Conservation (phyloP, 1,140 invertebrate species). For the Lamellibrachia luymesi region DNA sequence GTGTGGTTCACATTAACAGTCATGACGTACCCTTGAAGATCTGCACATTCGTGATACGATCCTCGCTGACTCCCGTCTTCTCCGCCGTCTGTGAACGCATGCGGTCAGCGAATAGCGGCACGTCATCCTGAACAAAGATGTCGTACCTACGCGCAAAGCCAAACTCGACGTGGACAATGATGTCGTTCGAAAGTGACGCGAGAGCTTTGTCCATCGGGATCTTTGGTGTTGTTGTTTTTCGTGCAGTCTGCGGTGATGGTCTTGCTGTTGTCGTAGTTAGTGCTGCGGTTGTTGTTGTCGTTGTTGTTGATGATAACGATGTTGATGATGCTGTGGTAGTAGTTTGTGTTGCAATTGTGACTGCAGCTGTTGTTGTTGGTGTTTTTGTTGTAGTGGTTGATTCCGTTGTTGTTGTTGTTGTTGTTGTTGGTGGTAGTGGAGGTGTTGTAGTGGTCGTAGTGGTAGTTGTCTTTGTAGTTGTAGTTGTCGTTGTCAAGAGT, state of each 20-base stretch:
- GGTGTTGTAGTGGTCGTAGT: too few relatives aligned
- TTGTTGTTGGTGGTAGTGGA: not conserved
- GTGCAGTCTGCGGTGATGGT: not conserved
- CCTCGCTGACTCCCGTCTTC: not conserved
- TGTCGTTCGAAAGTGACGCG: not conserved
- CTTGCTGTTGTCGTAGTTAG: not conserved
- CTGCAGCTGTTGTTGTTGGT: not conserved
- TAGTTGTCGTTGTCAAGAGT: not conserved
- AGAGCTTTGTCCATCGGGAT: not conserved
- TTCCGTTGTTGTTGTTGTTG: not conserved
- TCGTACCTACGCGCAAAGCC: not conserved
- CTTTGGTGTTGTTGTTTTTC: not conserved
- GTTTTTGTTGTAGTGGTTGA: not conserved
- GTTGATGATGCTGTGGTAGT: not conserved
- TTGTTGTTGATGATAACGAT: not conserved
- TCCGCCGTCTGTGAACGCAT: not conserved
- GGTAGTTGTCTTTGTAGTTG: not conserved
- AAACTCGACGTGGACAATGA: not conserved
- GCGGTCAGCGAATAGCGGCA: not conserved
- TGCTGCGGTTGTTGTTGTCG: not conserved
- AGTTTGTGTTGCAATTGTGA: not conserved
- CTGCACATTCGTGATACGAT: not conserved
- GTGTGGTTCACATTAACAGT: not conserved
- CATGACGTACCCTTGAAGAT: not conserved
- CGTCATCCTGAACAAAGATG: not conserved